Conservation (phyloP, 1,140 invertebrate species). For the Lithobius niger region DNA sequence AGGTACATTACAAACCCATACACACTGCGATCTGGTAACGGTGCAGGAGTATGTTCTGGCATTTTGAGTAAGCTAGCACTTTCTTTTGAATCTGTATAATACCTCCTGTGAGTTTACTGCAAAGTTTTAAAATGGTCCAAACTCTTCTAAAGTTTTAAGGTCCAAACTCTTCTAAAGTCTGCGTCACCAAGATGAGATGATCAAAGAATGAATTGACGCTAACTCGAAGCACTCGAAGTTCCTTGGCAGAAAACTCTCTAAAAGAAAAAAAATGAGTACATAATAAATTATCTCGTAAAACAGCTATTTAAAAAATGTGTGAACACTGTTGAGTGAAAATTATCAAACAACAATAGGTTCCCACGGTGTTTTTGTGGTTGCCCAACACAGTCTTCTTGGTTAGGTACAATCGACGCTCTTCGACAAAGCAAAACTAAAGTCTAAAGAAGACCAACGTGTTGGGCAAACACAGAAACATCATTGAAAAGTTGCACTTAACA, state of each 20-base stretch:
- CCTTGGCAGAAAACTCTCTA: conserved; percentile 42
- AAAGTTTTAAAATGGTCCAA: conserved; percentile 20
- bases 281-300: too few species aligned
- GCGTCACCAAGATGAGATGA: conserved; percentile 46
- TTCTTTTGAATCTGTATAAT: conserved; percentile 7
- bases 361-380: too few species aligned
- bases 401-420: too few species aligned
- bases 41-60: conserved; percentile 61
- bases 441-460: too few species aligned
- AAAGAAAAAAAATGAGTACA: conserved; percentile 30
- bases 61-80: conserved; percentile 38
- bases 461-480: too few species aligned
- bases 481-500: too few species aligned
- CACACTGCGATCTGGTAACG: conserved; percentile 60
- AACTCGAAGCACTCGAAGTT: conserved; percentile 49
- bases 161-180: conserved; percentile 53
- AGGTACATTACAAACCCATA: conserved; percentile 84
- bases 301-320: conserved; percentile 5
- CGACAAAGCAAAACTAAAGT: too few species aligned
- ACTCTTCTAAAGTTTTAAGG: conserved; percentile 29
- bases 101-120: neutral
- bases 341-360: too few species aligned
- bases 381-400: too few species aligned
- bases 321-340: too few species aligned
- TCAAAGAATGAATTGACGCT: conserved; percentile 59